phyloP scores from a whole-genome alignment of 2,888 invertebrate genomes.

The Meghimatium bilineatum region DNA sequence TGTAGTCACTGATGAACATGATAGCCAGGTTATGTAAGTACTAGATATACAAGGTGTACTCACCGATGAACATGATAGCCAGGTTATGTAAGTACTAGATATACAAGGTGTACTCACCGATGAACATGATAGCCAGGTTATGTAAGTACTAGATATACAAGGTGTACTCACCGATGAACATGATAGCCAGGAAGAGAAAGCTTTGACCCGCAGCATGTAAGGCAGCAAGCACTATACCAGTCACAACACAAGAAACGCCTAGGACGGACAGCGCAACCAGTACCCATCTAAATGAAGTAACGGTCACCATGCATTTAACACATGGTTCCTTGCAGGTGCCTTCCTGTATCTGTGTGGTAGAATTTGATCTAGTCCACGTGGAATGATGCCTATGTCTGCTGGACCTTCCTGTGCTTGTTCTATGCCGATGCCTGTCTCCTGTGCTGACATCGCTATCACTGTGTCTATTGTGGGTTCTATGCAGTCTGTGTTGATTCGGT shows the following conservation, averaged over 20 bases:
- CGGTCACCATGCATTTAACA: constrained; percentile 68
- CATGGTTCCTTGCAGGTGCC: constrained; percentile 68
- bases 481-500: constrained; percentile 58
- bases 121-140: too few species aligned
- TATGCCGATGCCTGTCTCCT: constrained; percentile 31
- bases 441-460: constrained; percentile 42
- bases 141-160: too few species aligned
- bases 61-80: constrained; percentile 77
- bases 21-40: too few species aligned
- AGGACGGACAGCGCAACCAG: constrained; percentile 72
- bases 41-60: constrained; percentile 54
- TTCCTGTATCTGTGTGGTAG: constrained; percentile 55
- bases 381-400: constrained; percentile 49
- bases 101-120: too few species aligned
- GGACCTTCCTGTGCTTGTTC: constrained; percentile 17
- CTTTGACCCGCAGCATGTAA: constrained; percentile 72
- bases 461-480: constrained; percentile 50
- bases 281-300: constrained; percentile 75
- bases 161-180: constrained; percentile 75
- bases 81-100: too few species aligned
- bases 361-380: constrained; percentile 55
- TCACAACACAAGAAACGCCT: constrained; percentile 75
- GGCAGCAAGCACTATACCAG: constrained; percentile 74
- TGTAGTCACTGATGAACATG: too few species aligned
- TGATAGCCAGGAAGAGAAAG: constrained; percentile 74